phyloP scores from a whole-genome alignment of 1,140 invertebrate genomes.

The Lysiphlebus fabarum region DNA sequence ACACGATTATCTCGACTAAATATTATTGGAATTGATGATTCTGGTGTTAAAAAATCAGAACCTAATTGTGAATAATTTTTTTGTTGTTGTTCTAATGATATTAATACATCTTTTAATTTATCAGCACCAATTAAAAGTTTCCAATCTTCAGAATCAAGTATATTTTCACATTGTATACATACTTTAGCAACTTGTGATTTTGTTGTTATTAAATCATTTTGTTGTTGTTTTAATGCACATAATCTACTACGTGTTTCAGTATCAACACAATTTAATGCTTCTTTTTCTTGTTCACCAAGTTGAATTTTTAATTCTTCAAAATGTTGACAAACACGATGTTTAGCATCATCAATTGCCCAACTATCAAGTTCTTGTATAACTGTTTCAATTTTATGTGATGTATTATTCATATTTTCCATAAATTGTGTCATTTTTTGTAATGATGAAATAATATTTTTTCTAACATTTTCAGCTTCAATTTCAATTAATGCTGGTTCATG shows the following conservation, averaged over 20 bases:
- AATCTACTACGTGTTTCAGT: conserved; percentile 60
- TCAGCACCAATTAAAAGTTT: conserved; percentile 55
- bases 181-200: conserved; percentile 60
- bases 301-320: conserved; percentile 59
- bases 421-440: conserved; percentile 59
- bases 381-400: conserved; percentile 55
- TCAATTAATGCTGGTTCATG: conserved; percentile 61
- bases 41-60: conserved; percentile 59
- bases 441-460: conserved; percentile 55
- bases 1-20: conserved; percentile 66
- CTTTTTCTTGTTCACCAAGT: conserved; percentile 59
- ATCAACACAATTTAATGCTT: conserved; percentile 60
- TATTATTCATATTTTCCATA: conserved; percentile 61
- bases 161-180: conserved; percentile 60
- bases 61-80: conserved; percentile 60
- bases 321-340: conserved; percentile 56
- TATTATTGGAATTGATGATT: conserved; percentile 63
- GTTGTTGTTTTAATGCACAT: conserved; percentile 59
- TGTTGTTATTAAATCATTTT: conserved; percentile 60
- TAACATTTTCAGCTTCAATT: conserved; percentile 60
- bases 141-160: conserved; percentile 60
- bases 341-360: conserved; percentile 40
- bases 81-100: conserved; percentile 60
- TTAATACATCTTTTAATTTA: conserved; percentile 58
- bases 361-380: conserved; percentile 51